A percentile compares a stretch with the other conserved stretches of the same genome.
Evolutionary conservation across 2,888 invertebrate species (phyloP).

Genomic region (Melieria picta): DNA sequence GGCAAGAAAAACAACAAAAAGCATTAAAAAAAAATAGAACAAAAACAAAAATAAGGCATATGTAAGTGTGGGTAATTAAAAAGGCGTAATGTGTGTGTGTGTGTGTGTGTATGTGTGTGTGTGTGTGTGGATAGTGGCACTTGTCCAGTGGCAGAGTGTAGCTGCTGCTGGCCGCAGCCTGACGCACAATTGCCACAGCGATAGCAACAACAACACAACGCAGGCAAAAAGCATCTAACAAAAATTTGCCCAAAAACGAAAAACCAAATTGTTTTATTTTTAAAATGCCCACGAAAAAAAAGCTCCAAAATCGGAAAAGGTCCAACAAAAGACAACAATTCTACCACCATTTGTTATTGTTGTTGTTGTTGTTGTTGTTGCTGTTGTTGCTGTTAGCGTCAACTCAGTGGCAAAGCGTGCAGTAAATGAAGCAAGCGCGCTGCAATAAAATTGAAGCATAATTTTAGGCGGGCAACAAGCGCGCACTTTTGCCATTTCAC

Average conservation of each 20-base stretch:
- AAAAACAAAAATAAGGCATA: too few species aligned
- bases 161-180: slow-evolving; percentile 46
- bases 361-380: too few species aligned
- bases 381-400: background rate
- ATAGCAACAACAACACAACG: slow-evolving; percentile 36
- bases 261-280: too few species aligned
- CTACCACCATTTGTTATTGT: background rate
- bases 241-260: slow-evolving; percentile 21
- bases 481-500: slow-evolving; percentile 49
- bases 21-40: too few species aligned
- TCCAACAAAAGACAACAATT: background rate
- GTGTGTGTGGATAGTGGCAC: slow-evolving; percentile 42
- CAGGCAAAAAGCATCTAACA: too few species aligned
- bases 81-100: slow-evolving; percentile 44
- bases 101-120: slow-evolving; percentile 33
- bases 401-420: background rate
- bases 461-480: slow-evolving; percentile 55
- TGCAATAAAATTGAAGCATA: slow-evolving; percentile 47
- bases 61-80: slow-evolving; percentile 58
- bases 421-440: slow-evolving; percentile 3
- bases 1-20: too few species aligned
- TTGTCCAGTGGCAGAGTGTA: background rate
- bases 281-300: too few species aligned
- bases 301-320: too few species aligned
- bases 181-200: slow-evolving; percentile 38